Evolutionary conservation across 2,888 invertebrate genomes (phyloP), one percentile per base, ranked within the genome.

Genomic region (Schizotus pectinicornis): DNA sequence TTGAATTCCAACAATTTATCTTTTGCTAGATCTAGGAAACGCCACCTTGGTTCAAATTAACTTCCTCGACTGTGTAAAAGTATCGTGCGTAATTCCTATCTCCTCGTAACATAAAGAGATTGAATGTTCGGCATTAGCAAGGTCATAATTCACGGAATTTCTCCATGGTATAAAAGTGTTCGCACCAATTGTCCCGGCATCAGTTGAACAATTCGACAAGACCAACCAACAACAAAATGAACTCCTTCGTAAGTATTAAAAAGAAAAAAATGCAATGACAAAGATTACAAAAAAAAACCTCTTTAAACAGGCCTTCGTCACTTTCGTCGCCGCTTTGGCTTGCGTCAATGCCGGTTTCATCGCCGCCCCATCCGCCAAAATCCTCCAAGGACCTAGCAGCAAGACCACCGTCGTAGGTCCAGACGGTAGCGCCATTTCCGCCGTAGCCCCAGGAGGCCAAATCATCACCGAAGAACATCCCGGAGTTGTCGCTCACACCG

Each of bases 371-470:
- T 66, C 72, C 8, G 65, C 67, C 8, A 64, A 61, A 31, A 63
- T 74, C 42, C 54, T 74, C 46, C 74, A 73, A 62, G 73, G 73
- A 52, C 73, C 73, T 7, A 72, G 72, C 65, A 59, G 63, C 41
- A 70, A 65, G 41, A 63, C 68, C 22, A 70, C 69, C 36, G 56
- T 72, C 2, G 67, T 68, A 8, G 73, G 71, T 7, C 68, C 69
- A 42, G 73, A 72, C 35, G 71, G 72, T 31, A 72, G 72, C 56
- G 59, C 64, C 12, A 63, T 70, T 35, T 55, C 41, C 1, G 53
- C 70, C 5, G 61, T 62, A 13, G 59, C 60, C 8, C 66, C 66
- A 22, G 67, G 67, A 13, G 69, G 67, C 42, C 59, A 64, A 39
- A 66, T 69, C 46, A 47, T 70, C 31, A 51, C 64, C 30, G 64